Evolutionary conservation across 2,888 invertebrate genomes (phyloP), one percentile per base, ranked within the genome.

Genomic region (Mellilla xanthometata): DNA sequence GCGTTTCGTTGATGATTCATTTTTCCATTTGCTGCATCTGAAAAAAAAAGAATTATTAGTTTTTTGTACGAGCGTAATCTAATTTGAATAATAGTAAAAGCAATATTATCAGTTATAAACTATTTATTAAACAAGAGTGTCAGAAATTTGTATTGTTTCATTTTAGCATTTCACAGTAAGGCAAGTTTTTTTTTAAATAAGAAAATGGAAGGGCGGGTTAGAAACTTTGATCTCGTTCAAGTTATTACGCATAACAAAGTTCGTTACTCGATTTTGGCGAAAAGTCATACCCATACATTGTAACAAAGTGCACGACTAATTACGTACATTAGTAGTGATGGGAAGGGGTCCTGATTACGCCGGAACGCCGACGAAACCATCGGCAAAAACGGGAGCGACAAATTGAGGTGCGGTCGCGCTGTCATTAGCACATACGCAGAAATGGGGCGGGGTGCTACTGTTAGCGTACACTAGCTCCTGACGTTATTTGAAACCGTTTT

Each of bases 361-460:
- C 64, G 70, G 60, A 74, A 71, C 69, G 61, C 63, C 65, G 60
- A 67, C 69, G 59, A 66, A 52, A 58, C 44, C 57, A 54, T 56
- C 58, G 55, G 70, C 65, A 81, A 83, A 82, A 84, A 81, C 49
- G 60, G 48, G 52, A 57, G 70, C 74, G 73, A 78, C 76, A 80
- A 83, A 82, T 80, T 79, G 75, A 72, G 59, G 65, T 50, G 60
- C 45, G 45, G 42, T 47, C 52, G 50, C 39, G 34, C 56, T 56
- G 60, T 68, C 72, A 76, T 78, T 75, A 72, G 72, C 72, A 76
- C 74, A 64, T 76, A 72, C 63, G 45, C 51, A 47, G 63, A 65
- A 73, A 62, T 62, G 56, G 48, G 39, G 66, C 54, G 46, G 59
- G 68, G 70, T 62, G 50, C 41, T 8, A 38, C 30, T 60, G 45